phyloP scores from a whole-genome alignment of 2,888 invertebrate species.

The Chrysomela aeneicollis region DNA sequence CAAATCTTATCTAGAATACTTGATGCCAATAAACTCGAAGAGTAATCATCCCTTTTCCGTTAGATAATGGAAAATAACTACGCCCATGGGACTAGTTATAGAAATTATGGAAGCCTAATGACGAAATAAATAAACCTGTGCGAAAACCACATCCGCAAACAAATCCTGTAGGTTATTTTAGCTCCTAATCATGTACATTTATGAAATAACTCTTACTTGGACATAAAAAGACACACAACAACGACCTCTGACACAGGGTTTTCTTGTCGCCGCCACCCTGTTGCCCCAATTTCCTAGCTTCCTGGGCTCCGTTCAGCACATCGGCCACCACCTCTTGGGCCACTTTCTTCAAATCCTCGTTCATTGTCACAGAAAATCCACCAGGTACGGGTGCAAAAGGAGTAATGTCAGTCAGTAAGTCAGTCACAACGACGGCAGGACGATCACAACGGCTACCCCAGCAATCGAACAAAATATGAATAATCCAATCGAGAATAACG shows the following conservation, averaged over 20 bases:
- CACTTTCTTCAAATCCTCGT: conserved; percentile 48
- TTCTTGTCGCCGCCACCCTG: conserved; percentile 43
- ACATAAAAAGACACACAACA: conserved; percentile 64
- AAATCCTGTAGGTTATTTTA: too few species aligned
- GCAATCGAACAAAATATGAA: neutral
- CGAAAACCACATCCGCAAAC: neutral
- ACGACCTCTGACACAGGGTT: conserved; percentile 53
- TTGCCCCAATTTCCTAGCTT: conserved; percentile 48
- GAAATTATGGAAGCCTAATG: conserved; percentile 7
- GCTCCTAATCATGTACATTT: neutral
- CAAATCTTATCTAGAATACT: neutral
- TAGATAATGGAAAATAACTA: neutral
- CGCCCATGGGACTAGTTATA: neutral
- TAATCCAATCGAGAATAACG: neutral
- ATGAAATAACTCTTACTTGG: conserved; percentile 61
- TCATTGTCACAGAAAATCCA: conserved; percentile 34
- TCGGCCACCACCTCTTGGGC: conserved; percentile 58
- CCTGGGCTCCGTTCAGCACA: conserved; percentile 55
- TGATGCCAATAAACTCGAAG: neutral
- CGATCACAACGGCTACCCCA: too few species aligned
- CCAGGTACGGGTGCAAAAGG: too few species aligned
- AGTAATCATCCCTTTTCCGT: neutral
- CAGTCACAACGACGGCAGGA: too few species aligned
- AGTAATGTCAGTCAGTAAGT: too few species aligned
- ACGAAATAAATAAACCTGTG: conserved; percentile 18